Evolutionary conservation across 2,888 invertebrate genomes (phyloP), one percentile per base, ranked within the genome.

Genomic region (Baronia brevicornis): DNA sequence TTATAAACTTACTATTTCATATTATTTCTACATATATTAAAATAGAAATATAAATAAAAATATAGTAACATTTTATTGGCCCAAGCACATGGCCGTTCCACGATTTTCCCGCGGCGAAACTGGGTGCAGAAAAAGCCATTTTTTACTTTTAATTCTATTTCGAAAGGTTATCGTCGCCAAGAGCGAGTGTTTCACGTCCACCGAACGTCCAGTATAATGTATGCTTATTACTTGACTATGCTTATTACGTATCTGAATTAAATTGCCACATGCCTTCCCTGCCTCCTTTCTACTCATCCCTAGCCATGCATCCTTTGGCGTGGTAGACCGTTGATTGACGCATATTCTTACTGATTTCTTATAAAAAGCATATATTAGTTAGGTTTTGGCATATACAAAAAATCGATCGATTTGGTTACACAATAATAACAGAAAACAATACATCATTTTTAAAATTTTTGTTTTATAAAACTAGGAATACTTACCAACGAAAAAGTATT

Each of bases 81-180:
- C 40, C 44, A 28, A 18, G 33, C 28, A 37, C 33, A n/a, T n/a
- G n/a, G 19, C 19, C 23, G 5, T 18, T 46, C 46, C 51, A 51
- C 50, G 51, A 54, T 49, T 54, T 51, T 53, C 66, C 66, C 35
- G 57, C 39, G 65, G 66, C 66, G 37, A 46, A 52, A 54, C 48
- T 36, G 27, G 41, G 38, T 36, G 48, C 44, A 51, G 47, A 60
- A 51, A 41, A 44, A 45, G 28, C 40, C 39, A 45, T 43, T 46
- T 48, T 34, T 43, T 41, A 30, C 50, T 55, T 57, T 60, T 60
- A 54, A 55, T 58, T 55, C 56, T 49, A 46, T 44, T 46, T 51
- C 51, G 46, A 28, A 43, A 44, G 50, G 53, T 53, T 48, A 59
- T 64, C 51, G 47, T 57, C 36, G 60, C 64, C 63, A 54, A 56